These are phyloP conservation scores for Gavialis gangeticus DNA, from an alignment of 2,113 vertebrate genomes.

Conservation along the genomic window DNA sequence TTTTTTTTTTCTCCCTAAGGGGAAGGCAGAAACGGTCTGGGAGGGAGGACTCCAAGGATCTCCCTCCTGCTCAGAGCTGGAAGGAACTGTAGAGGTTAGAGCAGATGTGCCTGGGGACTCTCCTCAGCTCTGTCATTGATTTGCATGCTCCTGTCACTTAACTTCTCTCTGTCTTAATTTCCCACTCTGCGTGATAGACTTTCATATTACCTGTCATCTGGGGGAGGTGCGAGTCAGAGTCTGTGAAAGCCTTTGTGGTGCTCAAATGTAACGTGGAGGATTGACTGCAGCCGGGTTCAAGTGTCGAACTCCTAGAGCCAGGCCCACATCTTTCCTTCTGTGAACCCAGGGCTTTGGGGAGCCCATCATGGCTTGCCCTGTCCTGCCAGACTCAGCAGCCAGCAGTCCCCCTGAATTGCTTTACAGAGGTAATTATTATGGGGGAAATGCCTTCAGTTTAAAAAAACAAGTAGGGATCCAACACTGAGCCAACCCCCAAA, in stretches of 20 bases:
- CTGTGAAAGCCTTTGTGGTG: not conserved
- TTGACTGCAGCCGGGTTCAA: not conserved
- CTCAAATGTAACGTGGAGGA: not conserved
- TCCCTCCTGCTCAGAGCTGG: not conserved
- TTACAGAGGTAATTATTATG: not conserved
- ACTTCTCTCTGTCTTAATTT: not conserved
- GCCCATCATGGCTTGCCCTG: accelerated
- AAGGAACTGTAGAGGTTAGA: not conserved
- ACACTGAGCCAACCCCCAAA: not conserved
- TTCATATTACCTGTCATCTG: too few species aligned
- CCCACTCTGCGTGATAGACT: not conserved
- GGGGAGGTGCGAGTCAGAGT: not conserved
- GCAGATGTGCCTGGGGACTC: not conserved
- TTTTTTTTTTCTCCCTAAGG: not conserved
- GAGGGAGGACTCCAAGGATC: not conserved
- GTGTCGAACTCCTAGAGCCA: too few species aligned
- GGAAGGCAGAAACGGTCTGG: not conserved
- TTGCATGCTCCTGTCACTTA: not conserved
- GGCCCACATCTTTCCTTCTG: not conserved
- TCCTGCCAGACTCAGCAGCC: not conserved
- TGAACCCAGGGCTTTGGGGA: not conserved
- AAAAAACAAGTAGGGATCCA: not conserved
- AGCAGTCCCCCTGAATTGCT: not conserved
- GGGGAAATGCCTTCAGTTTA: not conserved
- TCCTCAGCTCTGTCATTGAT: not conserved